Percentiles rank a stretch among this genome's conserved stretches.
phyloP scores from a whole-genome alignment of 2,888 invertebrate species.

The Malacosoma neustria region DNA sequence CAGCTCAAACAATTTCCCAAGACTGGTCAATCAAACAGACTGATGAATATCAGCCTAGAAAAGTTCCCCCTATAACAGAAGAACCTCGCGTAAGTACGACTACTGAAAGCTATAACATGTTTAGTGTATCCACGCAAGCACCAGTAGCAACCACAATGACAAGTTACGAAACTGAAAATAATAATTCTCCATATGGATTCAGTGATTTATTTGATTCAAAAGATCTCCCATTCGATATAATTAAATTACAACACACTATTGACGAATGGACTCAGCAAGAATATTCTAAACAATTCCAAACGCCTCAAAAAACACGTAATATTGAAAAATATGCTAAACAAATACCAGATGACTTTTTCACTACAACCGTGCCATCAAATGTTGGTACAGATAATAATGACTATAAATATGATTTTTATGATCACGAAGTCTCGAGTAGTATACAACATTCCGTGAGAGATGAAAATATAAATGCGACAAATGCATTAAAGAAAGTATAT shows the following conservation, averaged over 20 bases:
- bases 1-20: slow-evolving; percentile 58
- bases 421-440: slow-evolving; percentile 66
- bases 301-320: slow-evolving; percentile 65
- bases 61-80: slow-evolving; percentile 55
- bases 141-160: slow-evolving; percentile 39
- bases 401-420: slow-evolving; percentile 52
- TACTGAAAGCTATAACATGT: slow-evolving; percentile 33
- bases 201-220: slow-evolving; percentile 58
- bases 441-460: slow-evolving; percentile 53
- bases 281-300: slow-evolving; percentile 71
- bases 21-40: slow-evolving; percentile 35
- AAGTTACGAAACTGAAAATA: slow-evolving; percentile 66
- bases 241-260: slow-evolving; percentile 86
- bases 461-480: slow-evolving; percentile 28
- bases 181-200: slow-evolving; percentile 43
- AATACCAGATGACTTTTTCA: slow-evolving; percentile 85
- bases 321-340: slow-evolving; percentile 80
- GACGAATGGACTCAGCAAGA: slow-evolving; percentile 90
- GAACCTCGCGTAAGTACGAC: slow-evolving; percentile 25
- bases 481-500: slow-evolving; percentile 39
- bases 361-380: slow-evolving; percentile 70
- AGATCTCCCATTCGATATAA: slow-evolving; percentile 80
- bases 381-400: slow-evolving; percentile 39
- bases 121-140: slow-evolving; percentile 40
- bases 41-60: slow-evolving; percentile 59